These are phyloP conservation scores for Cotesia vestalis DNA, from an alignment of 1,140 invertebrate genomes.

Conservation along the genomic window DNA sequence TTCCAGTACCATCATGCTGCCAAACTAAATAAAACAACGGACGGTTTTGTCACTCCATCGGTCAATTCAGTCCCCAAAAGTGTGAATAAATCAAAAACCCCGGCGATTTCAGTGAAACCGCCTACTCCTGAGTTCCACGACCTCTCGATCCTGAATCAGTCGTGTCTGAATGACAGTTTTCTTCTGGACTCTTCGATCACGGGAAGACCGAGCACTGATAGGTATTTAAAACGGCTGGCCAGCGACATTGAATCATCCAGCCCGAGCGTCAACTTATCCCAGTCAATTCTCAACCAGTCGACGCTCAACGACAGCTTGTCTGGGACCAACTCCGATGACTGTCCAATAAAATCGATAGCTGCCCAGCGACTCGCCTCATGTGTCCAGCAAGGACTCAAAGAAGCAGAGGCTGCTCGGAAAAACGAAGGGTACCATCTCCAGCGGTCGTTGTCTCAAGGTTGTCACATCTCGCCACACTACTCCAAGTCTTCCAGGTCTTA, in stretches of 20 bases:
- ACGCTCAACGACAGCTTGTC: conserved; percentile 46
- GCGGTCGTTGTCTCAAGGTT: conserved; percentile 48
- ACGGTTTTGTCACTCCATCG: conserved; percentile 38
- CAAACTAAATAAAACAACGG: conserved; percentile 49
- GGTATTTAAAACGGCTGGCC: background rate
- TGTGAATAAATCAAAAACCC: background rate
- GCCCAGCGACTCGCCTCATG: conserved; percentile 24
- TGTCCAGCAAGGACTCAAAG: conserved; percentile 28
- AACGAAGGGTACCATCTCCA: conserved; percentile 14
- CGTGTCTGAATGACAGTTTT: conserved; percentile 44
- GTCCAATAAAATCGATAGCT: conserved; percentile 25
- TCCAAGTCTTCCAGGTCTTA: conserved; percentile 27
- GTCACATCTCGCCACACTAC: conserved; percentile 34
- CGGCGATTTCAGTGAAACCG: conserved; percentile 3
- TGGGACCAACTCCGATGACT: conserved; percentile 36
- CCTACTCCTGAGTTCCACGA: background rate
- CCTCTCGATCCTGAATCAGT: conserved; percentile 10
- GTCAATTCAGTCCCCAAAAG: background rate
- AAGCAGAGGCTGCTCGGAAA: conserved; percentile 7
- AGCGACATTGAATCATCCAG: background rate
- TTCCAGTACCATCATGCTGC: conserved; percentile 36
- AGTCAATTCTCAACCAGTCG: conserved; percentile 15
- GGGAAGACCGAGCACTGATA: conserved; percentile 3
- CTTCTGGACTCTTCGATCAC: background rate
- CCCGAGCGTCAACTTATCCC: background rate